Conservation (phyloP, 2,113 vertebrate genomes). For the Prolemur simus region DNA sequence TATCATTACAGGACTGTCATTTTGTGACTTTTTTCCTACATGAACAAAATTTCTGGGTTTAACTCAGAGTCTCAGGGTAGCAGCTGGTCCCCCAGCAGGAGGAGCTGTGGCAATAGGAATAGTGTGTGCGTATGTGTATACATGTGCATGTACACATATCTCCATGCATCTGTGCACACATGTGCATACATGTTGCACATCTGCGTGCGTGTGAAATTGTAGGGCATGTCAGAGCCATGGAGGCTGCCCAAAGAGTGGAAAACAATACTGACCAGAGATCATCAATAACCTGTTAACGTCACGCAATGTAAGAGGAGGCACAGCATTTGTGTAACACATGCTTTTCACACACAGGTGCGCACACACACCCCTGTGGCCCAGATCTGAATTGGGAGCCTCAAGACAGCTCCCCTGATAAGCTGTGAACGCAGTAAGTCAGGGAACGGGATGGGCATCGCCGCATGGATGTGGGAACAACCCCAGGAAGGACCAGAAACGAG, state of each 20-base stretch:
- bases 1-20: neutral
- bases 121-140: neutral
- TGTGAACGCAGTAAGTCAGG: neutral
- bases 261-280: neutral
- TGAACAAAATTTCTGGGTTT: neutral
- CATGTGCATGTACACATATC: too few species aligned
- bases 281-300: neutral
- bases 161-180: neutral
- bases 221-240: neutral
- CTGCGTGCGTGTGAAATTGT: accelerated
- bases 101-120: neutral
- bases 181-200: too few species aligned
- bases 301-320: too few species aligned
- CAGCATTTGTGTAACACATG: neutral
- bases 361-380: neutral
- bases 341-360: neutral
- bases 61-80: neutral
- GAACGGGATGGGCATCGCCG: neutral
- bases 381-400: neutral
- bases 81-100: neutral
- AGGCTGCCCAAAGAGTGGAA: neutral
- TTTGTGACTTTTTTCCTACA: neutral
- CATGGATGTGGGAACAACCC: accelerated
- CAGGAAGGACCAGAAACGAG: too few species aligned
- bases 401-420: neutral